These are phyloP conservation scores for Erebia palarica DNA, from an alignment of 2,888 invertebrate species.

Conservation along the genomic window DNA sequence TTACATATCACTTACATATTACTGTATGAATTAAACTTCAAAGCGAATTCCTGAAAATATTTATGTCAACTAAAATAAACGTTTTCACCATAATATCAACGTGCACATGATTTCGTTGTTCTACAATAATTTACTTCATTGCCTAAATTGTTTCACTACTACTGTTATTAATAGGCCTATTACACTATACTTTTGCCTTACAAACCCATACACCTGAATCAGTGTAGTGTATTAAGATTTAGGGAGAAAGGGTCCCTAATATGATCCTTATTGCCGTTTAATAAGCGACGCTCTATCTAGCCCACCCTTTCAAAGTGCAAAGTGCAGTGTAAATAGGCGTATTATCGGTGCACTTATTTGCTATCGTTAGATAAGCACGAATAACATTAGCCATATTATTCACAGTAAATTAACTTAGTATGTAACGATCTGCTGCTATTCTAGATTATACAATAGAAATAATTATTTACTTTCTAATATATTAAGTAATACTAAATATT, in stretches of 20 bases:
- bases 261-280: no score
- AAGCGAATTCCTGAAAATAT: no score
- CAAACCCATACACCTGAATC: no score
- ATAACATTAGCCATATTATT: slow-evolving; percentile 69
- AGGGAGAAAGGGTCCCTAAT: no score
- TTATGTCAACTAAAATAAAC: no score
- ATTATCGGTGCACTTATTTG: slow-evolving; percentile 38
- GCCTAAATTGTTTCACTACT: slow-evolving; percentile 44
- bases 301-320: no score
- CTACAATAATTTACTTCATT: slow-evolving; percentile 42
- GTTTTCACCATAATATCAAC: no score
- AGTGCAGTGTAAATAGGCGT: no score
- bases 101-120: background rate
- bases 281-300: no score
- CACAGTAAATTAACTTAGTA: slow-evolving; percentile 42
- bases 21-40: background rate
- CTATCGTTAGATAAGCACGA: slow-evolving; percentile 20
- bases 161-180: slow-evolving; percentile 49
- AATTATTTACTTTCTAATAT: slow-evolving; percentile 13
- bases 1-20: background rate
- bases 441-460: slow-evolving; percentile 31
- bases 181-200: no score
- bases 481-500: background rate
- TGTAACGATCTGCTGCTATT: slow-evolving; percentile 45
- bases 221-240: no score